Evolutionary conservation across 2,888 invertebrate genomes (phyloP).

Genomic region (Acanthococcus lagerstroemiae): DNA sequence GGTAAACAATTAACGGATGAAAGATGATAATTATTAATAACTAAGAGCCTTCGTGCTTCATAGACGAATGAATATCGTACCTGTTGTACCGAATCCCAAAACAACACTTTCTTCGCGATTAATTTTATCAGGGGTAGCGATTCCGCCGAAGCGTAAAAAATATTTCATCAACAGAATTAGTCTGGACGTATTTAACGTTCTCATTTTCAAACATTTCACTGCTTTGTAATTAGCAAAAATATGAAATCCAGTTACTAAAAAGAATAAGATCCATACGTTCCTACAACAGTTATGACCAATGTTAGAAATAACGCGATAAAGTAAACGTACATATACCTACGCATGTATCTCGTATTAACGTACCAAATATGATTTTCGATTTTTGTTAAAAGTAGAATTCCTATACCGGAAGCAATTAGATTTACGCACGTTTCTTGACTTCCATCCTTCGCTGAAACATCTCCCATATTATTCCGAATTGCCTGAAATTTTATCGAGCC

Average conservation of each 20-base stretch:
- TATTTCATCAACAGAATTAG: conserved; percentile 58
- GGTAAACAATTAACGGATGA: background rate
- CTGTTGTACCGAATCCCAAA: conserved; percentile 46
- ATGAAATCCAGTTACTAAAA: conserved; percentile 64
- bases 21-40: no score
- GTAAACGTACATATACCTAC: no score
- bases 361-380: conserved; percentile 49
- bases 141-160: conserved; percentile 51
- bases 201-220: conserved; percentile 66
- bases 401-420: conserved; percentile 68
- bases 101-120: conserved; percentile 65
- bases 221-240: conserved; percentile 80
- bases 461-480: conserved; percentile 77
- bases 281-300: conserved; percentile 44
- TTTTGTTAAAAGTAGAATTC: conserved; percentile 61
- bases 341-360: background rate
- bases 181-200: conserved; percentile 70
- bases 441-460: conserved; percentile 87
- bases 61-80: conserved; percentile 37
- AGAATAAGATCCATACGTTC: conserved; percentile 61
- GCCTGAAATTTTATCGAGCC: conserved; percentile 47
- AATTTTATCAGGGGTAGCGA: conserved; percentile 54
- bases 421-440: conserved; percentile 96
- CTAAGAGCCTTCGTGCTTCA: no score
- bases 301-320: background rate